Conservation (phyloP, 2,797 vertebrate species). For the Anableps anableps region DNA sequence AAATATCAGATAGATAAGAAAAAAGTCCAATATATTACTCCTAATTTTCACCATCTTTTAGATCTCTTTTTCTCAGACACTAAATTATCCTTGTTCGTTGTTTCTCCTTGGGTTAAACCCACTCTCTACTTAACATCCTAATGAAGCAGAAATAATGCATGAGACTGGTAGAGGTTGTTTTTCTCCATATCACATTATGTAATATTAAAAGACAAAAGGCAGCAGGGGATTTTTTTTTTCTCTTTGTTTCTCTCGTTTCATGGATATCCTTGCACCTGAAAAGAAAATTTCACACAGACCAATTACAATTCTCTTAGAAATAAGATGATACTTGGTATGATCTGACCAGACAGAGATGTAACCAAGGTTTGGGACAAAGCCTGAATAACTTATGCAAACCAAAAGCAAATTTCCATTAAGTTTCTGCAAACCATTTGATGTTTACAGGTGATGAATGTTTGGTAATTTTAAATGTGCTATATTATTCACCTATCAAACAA, state of each 20-base stretch:
- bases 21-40: slow-evolving; percentile 42
- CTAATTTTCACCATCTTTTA: slow-evolving; percentile 36
- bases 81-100: slow-evolving; percentile 44
- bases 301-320: slow-evolving; percentile 45
- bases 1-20: slow-evolving; percentile 43
- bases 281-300: slow-evolving; percentile 46
- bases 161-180: slow-evolving; percentile 45
- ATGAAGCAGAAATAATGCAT: slow-evolving; percentile 74
- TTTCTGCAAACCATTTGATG: slow-evolving; percentile 28
- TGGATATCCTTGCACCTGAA: slow-evolving; percentile 59
- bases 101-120: slow-evolving; percentile 27
- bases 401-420: not conserved
- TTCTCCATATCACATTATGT: slow-evolving; percentile 60
- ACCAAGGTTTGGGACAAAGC: not conserved
- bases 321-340: slow-evolving; percentile 6
- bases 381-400: slow-evolving; percentile 5
- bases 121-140: slow-evolving; percentile 43
- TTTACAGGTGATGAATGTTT: slow-evolving; percentile 32
- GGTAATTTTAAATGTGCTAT: slow-evolving; percentile 33
- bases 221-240: slow-evolving; percentile 36
- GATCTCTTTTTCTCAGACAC: slow-evolving; percentile 34
- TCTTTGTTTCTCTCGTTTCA: slow-evolving; percentile 46
- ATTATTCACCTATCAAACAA: slow-evolving; percentile 39
- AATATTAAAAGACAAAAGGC: slow-evolving; percentile 54
- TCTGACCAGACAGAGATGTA: slow-evolving; percentile 27